A percentile compares a stretch with the other conserved stretches of the same genome.
Evolutionary conservation across 2,888 invertebrate species (phyloP).

Genomic region (Stenolophus ochropezus): DNA sequence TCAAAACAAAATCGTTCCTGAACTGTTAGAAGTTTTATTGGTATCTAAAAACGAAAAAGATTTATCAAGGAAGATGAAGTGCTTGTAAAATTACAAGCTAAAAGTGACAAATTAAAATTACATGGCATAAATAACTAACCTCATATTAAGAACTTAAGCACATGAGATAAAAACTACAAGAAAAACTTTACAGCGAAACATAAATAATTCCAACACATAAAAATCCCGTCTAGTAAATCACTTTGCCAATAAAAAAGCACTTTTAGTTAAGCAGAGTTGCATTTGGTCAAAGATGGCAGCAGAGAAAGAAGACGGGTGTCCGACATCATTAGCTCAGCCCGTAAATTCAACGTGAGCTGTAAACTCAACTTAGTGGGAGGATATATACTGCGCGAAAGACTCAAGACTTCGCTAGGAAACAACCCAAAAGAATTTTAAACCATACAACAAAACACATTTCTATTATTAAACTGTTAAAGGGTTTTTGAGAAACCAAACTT

Average conservation of each 20-base stretch:
- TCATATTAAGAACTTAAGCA: neutral
- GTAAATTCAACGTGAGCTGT: slow-evolving; percentile 36
- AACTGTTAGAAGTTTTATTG: no score
- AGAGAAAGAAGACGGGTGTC: slow-evolving; percentile 4
- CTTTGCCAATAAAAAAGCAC: slow-evolving; percentile 7
- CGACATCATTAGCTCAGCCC: slow-evolving; percentile 31
- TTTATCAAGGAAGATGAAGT: no score
- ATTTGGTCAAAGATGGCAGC: neutral
- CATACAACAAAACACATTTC: no score
- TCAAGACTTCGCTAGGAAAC: no score
- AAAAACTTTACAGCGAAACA: neutral
- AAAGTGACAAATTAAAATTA: neutral
- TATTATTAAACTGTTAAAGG: no score
- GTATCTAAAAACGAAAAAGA: no score
- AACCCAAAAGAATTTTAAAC: no score
- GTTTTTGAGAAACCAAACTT: no score
- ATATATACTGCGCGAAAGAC: slow-evolving; percentile 27
- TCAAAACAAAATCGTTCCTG: no score
- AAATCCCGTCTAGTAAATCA: slow-evolving; percentile 1
- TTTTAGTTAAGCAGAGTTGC: neutral
- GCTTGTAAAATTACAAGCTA: no score
- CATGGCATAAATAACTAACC: neutral
- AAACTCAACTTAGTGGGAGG: slow-evolving; percentile 28
- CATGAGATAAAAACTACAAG: neutral
- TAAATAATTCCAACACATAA: slow-evolving; percentile 8